phyloP scores from a whole-genome alignment of 2,797 vertebrate species.

The Eulemur coronatus region DNA sequence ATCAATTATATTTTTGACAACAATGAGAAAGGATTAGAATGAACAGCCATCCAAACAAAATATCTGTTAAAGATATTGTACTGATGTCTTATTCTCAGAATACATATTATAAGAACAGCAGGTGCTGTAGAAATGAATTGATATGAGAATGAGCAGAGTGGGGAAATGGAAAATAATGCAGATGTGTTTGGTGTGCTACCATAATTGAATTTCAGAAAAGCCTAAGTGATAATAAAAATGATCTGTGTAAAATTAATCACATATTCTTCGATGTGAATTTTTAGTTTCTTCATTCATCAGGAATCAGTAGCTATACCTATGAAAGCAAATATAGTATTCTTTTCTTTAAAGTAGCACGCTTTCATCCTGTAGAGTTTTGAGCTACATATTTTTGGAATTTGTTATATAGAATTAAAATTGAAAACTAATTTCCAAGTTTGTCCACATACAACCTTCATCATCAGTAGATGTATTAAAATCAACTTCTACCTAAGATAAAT shows the following conservation, averaged over 20 bases:
- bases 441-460: neutral
- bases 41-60: neutral
- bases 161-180: conserved; percentile 48
- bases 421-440: neutral
- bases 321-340: conserved; percentile 34
- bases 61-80: neutral
- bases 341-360: neutral
- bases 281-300: conserved; percentile 31
- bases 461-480: neutral
- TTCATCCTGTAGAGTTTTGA: neutral
- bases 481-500: neutral
- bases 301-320: conserved; percentile 52
- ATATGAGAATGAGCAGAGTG: conserved; percentile 47
- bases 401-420: neutral
- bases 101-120: conserved; percentile 14
- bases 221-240: conserved; percentile 23
- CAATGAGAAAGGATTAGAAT: conserved; percentile 18
- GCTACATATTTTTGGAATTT: neutral
- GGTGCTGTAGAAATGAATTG: conserved; percentile 44
- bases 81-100: conserved; percentile 46
- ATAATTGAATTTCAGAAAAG: conserved; percentile 60
- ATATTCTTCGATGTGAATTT: conserved; percentile 47
- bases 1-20: conserved; percentile 42
- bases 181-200: neutral
- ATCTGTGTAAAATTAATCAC: conserved; percentile 61